phyloP scores from a whole-genome alignment of 1,140 invertebrate species.

The Zaprionus africanus region DNA sequence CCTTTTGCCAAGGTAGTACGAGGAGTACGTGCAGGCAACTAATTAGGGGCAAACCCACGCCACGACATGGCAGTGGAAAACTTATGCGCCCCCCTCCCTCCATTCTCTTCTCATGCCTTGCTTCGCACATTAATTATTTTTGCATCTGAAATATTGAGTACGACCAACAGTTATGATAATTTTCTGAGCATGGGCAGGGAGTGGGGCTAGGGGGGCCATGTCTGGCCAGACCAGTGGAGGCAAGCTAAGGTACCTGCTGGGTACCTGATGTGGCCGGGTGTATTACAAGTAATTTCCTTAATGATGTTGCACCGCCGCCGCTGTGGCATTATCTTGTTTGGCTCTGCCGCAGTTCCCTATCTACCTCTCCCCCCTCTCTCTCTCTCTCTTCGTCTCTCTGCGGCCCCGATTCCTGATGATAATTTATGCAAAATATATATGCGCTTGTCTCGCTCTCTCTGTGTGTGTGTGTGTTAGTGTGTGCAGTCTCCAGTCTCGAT shows the following conservation, averaged over 20 bases:
- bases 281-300: constrained; percentile 81
- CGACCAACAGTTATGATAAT: constrained; percentile 71
- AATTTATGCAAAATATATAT: constrained; percentile 82
- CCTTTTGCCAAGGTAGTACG: constrained; percentile 35
- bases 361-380: not conserved
- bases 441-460: not conserved
- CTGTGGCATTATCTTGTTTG: constrained; percentile 81
- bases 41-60: constrained; percentile 58
- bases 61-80: constrained; percentile 27
- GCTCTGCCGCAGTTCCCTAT: constrained; percentile 27
- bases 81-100: not conserved
- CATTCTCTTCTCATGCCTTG: not conserved
- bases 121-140: constrained; percentile 82
- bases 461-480: constrained; percentile 12
- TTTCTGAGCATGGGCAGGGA: constrained; percentile 11
- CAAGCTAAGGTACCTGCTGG: not conserved
- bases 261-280: constrained; percentile 59
- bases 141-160: constrained; percentile 73
- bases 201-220: not conserved
- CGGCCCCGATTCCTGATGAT: constrained; percentile 52
- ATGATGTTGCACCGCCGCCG: constrained; percentile 70
- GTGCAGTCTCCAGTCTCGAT: constrained; percentile 35
- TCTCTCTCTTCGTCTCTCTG: not conserved
- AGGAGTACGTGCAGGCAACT: constrained; percentile 61
- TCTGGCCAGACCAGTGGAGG: not conserved